Base-by-base conservation (phyloP, 2,113 vertebrate genomes). In the Hippocampus mohnikei region DNA sequence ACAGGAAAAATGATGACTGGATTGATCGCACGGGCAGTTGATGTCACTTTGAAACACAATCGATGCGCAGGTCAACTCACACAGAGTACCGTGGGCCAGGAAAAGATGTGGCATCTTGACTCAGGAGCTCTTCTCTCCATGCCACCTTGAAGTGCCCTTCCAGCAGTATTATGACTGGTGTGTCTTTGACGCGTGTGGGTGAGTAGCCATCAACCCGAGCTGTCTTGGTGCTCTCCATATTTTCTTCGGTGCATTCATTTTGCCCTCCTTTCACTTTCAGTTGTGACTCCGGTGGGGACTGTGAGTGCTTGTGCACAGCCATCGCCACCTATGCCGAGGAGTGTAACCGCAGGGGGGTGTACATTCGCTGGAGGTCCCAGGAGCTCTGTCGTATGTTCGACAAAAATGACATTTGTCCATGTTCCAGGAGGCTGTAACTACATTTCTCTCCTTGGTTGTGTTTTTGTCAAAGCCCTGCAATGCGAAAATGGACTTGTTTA, bases 251-350 rank as follows among this genome's bases (percentile, higher is more conserved):
- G 8, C 13, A 27, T 16, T 42, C 21, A 44, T 44, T 64, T 65
- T 29, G 5, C 18, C 48, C 12, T 25, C 16, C 23, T 52, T 25
- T 37, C 10, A 20, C 37, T 78, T 79, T 37, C 52, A 92, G 91
- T 27, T 93, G 92, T 84, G 92, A 91, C 79, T 91, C 94, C 0
- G 96, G 95, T 0, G 95, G 95, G 0, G 95, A 97, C 91, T 97
- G 95, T 37, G 95, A 95, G 82, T 97, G 95, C 81, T 91, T 98
- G 48, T 98, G 96, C 77, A 95, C 93, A 0, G 96, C 95, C 75
- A 87, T 97, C 0, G 94, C 96, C 29, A 73, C 94, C 42, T 98
- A 96, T 0, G 92, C 93, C 0, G 93, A 96, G 13, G 94, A 95
- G 80, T 96, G 95, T 44, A 91, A 92, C 86, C 88, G 82, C 3